Conservation (phyloP, 2,888 invertebrate species). For the Agrochola lychnidis region DNA sequence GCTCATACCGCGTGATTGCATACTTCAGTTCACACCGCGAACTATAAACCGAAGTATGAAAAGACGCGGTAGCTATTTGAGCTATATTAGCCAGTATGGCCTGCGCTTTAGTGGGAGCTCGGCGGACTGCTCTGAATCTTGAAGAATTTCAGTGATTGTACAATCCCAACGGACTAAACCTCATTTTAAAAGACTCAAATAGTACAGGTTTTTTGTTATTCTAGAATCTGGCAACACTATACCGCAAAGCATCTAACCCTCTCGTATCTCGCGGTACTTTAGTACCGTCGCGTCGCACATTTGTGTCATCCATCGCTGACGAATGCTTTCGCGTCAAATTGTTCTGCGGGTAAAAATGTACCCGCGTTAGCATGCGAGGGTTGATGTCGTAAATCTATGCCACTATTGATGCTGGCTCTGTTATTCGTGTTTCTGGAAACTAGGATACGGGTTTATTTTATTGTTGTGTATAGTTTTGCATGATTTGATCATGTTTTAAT, state of each 20-base stretch:
- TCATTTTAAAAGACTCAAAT: neutral
- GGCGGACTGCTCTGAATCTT: neutral
- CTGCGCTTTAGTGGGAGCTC: too few relatives aligned
- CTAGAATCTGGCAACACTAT: slow-evolving; percentile 43
- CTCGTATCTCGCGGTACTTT: slow-evolving; percentile 47
- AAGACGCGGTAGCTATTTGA: too few relatives aligned
- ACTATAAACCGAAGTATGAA: too few relatives aligned
- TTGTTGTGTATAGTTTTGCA: slow-evolving; percentile 8
- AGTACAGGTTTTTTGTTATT: neutral
- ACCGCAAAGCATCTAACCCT: slow-evolving; percentile 46
- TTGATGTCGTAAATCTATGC: slow-evolving; percentile 52
- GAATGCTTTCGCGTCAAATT: slow-evolving; percentile 60
- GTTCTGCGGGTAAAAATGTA: slow-evolving; percentile 54
- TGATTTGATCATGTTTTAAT: slow-evolving; percentile 1
- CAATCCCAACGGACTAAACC: neutral
- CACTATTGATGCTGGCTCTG: slow-evolving; percentile 43
- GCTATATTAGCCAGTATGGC: too few relatives aligned
- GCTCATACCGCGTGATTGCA: too few relatives aligned
- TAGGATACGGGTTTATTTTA: slow-evolving; percentile 9
- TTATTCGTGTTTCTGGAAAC: slow-evolving; percentile 44
- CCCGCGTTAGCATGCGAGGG: slow-evolving; percentile 24
- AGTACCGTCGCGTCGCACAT: slow-evolving; percentile 48
- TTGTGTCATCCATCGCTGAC: slow-evolving; percentile 60
- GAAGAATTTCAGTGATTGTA: neutral
- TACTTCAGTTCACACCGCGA: too few relatives aligned